phyloP scores from a whole-genome alignment of 2,797 vertebrate species.

The Smutsia temminckii region DNA sequence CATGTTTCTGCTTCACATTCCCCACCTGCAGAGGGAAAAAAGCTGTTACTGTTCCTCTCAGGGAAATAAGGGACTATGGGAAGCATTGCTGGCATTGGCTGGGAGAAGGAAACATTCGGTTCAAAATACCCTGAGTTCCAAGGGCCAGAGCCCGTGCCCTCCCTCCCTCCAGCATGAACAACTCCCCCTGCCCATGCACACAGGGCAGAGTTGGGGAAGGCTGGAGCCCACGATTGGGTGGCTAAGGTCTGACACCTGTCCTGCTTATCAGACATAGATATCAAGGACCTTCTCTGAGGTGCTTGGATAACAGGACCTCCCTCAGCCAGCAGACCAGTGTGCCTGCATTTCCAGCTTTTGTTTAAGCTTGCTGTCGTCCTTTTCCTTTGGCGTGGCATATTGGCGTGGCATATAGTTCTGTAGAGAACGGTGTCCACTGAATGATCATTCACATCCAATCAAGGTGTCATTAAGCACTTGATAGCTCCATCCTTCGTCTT shows the following conservation, averaged over 20 bases:
- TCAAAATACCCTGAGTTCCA: not conserved
- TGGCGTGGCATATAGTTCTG: not conserved
- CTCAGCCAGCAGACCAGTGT: not conserved
- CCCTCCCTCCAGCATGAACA: not conserved
- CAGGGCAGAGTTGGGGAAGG: not conserved
- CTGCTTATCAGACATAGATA: not conserved
- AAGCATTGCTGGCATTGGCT: not conserved
- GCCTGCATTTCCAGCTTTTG: not conserved
- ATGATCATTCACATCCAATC: not conserved
- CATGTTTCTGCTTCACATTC: not conserved
- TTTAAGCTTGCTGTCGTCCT: not conserved
- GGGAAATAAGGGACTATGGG: not conserved
- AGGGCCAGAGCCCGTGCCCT: not conserved
- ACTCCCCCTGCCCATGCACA: not conserved
- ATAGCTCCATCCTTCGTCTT: not conserved
- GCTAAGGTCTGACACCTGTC: not conserved
- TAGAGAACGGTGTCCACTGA: not conserved
- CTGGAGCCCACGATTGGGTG: not conserved
- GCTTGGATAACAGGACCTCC: not conserved
- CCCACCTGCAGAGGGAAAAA: not conserved
- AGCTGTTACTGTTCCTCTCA: not conserved
- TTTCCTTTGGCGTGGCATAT: not conserved
- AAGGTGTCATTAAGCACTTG: not conserved
- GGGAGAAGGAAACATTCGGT: not conserved
- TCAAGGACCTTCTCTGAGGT: not conserved